Evolutionary conservation across 2,888 invertebrate species (phyloP), one percentile per base, ranked within the genome.

Genomic region (Epistrophe eligans): DNA sequence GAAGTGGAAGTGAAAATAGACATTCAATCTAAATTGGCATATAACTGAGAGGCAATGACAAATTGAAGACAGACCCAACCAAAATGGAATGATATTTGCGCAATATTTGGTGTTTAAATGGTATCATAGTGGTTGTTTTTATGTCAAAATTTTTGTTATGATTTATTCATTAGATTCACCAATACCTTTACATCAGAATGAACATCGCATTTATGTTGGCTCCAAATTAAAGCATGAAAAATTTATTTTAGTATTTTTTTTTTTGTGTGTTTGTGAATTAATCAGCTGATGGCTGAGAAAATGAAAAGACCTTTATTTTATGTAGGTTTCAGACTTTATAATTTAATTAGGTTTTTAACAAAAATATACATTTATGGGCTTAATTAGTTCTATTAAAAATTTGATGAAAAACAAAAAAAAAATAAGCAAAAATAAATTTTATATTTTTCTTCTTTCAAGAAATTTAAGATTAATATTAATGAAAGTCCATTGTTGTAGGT

Each of bases 91-190:
- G 15, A 52, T 32, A 57, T n/a, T 32, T 35, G 9, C 6, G 35
- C 6, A 38, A 60, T 35, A 24, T 24, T 24, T 24, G 38, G 58
- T 9, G 11, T 38, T n/a, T n/a, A n/a, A n/a, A n/a, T 35, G 35
- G 13, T 40, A 15, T 32, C 5, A 32, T 35, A 4, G 24, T 55
- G 17, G 35, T 19, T 15, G 15, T 52, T 43, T 17, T 55, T 8
- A 38, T 74, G 74, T 35, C 55, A 55, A 55, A n/a, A 40, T 57
- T 55, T 79, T 40, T 55, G 48, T 45, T 71, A 76, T 84, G 79
- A 84, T 77, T 84, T 72, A 84, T 80, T 79, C 76, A 84, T 71
- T 79, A 19, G 28, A 17, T 73, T 9, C 19, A 19, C 4, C 24
- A 70, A 52, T 52, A 71, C 15, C 52, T 15, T 17, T 40, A 5